Evolutionary conservation across 2,888 invertebrate species (phyloP).

Genomic region (Atrina japonica): DNA sequence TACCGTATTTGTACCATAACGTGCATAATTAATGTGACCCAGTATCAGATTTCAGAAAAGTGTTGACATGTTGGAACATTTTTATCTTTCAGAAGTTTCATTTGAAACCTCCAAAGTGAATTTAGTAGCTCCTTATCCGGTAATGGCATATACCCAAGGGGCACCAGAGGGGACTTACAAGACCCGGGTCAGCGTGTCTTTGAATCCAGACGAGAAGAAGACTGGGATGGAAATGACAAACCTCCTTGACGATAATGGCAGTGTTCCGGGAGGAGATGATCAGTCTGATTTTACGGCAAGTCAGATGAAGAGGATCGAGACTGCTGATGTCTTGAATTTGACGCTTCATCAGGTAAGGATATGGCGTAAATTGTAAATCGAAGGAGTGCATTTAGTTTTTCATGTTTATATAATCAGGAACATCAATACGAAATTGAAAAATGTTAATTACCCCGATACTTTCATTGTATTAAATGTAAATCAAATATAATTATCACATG

Average conservation of each 20-base stretch:
- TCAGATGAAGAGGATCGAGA: conserved; percentile 42
- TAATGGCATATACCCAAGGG: conserved; percentile 14
- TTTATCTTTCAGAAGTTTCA: too few relatives aligned
- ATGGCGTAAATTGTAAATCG: neutral
- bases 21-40: too few relatives aligned
- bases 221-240: conserved; percentile 46
- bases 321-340: conserved; percentile 51
- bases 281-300: conserved; percentile 2
- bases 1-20: too few relatives aligned
- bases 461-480: neutral
- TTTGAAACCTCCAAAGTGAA: too few relatives aligned
- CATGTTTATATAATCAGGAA: too few relatives aligned
- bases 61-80: too few relatives aligned
- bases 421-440: too few relatives aligned
- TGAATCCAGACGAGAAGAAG: conserved; percentile 13
- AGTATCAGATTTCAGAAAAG: too few relatives aligned
- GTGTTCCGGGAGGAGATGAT: neutral
- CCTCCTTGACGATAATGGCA: conserved; percentile 31
- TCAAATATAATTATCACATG: too few relatives aligned
- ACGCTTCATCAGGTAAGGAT: conserved; percentile 57
- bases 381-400: too few relatives aligned
- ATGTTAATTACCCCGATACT: too few relatives aligned
- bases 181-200: conserved; percentile 12
- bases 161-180: conserved; percentile 25
- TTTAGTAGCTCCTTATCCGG: neutral